Base-by-base conservation (phyloP, 1,140 invertebrate species). In the Atopsyche davidsoni region DNA sequence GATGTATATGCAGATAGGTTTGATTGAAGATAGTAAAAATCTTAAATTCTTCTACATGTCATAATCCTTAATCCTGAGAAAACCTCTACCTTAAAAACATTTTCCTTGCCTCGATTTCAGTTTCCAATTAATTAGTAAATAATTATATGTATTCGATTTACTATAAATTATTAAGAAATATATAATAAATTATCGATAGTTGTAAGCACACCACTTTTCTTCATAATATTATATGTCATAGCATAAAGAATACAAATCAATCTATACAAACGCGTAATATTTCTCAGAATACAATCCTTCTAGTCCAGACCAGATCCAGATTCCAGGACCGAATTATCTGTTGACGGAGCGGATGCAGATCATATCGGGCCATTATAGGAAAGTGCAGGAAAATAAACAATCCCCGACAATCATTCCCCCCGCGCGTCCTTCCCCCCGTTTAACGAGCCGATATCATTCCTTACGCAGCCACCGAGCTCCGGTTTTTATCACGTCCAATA, bases 321-420 rank as follows among this genome's bases (percentile, higher is more conserved):
- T n/a, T n/a, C n/a, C n/a, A n/a, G n/a, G n/a, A n/a, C n/a, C n/a
- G n/a, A n/a, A n/a, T n/a, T n/a, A n/a, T n/a, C n/a, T n/a, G 40
- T 25, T 35, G 16, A 23, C 16, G 11, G 14, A 16, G 24, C 7
- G 4, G 35, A 10, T 28, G 40, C 13, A 44, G 43, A 51, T 51
- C 38, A 41, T 22, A 51, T 50, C 47, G 23, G n/a, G n/a, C n/a
- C n/a, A 42, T 21, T 11, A 19, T 34, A 23, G 18, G 38, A 48
- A 21, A 50, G 42, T 34, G 34, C 43, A 24, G 32, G 23, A 51
- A 51, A 51, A 51, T 44, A 44, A 51, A 51, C 41, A 44, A 36
- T 22, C 46, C 17, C 21, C 31, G 18, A 25, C 14, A n/a, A 46
- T 46, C 42, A 41, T 51, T 21, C 18, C 31, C 19, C 18, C 24